phyloP scores from a whole-genome alignment of 1,140 invertebrate genomes.

The Brachionus asplanchnoidis region DNA sequence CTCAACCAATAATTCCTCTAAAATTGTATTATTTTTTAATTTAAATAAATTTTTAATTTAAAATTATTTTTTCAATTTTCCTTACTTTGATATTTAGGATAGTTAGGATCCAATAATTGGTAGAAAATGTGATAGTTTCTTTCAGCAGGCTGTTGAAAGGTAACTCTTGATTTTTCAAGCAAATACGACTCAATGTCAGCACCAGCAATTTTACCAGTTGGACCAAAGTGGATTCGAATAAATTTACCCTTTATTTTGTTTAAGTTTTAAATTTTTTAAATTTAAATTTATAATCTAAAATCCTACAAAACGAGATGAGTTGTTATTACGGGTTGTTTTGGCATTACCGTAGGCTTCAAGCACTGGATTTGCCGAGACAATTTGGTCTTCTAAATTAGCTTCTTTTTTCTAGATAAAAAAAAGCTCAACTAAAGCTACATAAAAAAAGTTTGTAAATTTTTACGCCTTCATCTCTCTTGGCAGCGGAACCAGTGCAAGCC shows the following conservation, averaged over 20 bases:
- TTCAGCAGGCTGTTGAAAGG: slow-evolving; percentile 91
- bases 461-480: slow-evolving; percentile 46
- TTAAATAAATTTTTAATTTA: no score
- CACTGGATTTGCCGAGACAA: slow-evolving; percentile 62
- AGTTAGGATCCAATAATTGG: slow-evolving; percentile 93
- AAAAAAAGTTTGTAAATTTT: slow-evolving; percentile 42
- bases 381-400: slow-evolving; percentile 63
- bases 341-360: slow-evolving; percentile 64
- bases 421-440: background rate
- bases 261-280: background rate
- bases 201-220: slow-evolving; percentile 96
- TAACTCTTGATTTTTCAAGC: slow-evolving; percentile 99
- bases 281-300: slow-evolving; percentile 7
- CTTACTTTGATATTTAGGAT: slow-evolving; percentile 60
- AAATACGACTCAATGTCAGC: slow-evolving; percentile 99
- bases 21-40: slow-evolving; percentile 47
- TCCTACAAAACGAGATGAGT: slow-evolving; percentile 63
- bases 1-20: slow-evolving; percentile 76
- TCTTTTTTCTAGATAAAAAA: slow-evolving; percentile 25
- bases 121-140: slow-evolving; percentile 99
- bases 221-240: slow-evolving; percentile 99
- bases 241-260: slow-evolving; percentile 68
- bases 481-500: slow-evolving; percentile 58
- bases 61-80: background rate
- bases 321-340: slow-evolving; percentile 64